Evolutionary conservation across 1,140 invertebrate genomes (phyloP).

Genomic region (Achatina immaculata): DNA sequence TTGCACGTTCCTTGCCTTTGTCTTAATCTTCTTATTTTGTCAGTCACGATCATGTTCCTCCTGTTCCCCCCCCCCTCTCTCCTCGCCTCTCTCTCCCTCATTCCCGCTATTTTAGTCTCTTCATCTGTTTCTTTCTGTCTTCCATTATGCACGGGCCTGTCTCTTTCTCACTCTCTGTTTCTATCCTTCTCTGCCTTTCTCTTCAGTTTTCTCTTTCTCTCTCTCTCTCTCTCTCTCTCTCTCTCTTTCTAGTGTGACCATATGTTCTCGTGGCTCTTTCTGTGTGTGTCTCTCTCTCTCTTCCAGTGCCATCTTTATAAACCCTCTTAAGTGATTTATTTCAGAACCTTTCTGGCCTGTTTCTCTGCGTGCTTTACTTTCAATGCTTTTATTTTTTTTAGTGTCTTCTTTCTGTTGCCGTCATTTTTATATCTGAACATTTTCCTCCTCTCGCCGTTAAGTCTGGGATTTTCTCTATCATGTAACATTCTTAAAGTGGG

Average conservation of each 20-base stretch:
- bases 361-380: too few relatives aligned
- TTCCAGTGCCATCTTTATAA: too few relatives aligned
- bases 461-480: too few relatives aligned
- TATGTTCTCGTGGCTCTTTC: too few relatives aligned
- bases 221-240: not conserved
- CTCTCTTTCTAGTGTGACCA: not conserved
- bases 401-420: not conserved
- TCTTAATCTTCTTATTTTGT: too few relatives aligned
- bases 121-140: conserved; percentile 2
- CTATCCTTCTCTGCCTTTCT: not conserved
- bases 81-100: not conserved
- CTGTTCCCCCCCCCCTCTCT: not conserved
- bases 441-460: conserved; percentile 32
- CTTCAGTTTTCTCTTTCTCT: not conserved
- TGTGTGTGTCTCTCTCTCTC: too few relatives aligned
- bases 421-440: not conserved
- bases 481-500: too few relatives aligned
- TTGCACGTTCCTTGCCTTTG: too few relatives aligned
- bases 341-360: too few relatives aligned
- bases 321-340: too few relatives aligned
- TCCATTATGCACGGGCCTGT: not conserved
- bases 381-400: not conserved
- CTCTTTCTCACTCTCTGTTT: not conserved
- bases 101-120: not conserved
- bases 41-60: too few relatives aligned